A percentile compares a stretch with the other conserved stretches of the same genome.
Conservation (phyloP, 2,888 invertebrate species). For the Uropetala carovei region DNA sequence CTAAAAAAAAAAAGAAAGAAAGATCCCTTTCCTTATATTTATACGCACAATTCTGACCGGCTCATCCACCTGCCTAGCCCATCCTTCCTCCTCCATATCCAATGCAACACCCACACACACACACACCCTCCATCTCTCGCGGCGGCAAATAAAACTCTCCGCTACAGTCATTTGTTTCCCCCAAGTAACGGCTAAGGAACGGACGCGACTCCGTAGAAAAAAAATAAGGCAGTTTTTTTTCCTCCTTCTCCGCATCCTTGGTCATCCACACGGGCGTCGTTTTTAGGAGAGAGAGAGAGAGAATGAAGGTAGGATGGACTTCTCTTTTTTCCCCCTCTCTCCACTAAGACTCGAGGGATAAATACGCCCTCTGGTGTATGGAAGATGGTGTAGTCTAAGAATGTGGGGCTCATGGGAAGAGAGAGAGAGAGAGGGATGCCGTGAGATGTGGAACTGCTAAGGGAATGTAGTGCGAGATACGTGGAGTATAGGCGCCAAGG, state of each 20-base stretch:
- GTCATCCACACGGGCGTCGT: constrained; percentile 22
- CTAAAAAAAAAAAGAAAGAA: neutral
- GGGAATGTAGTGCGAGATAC: constrained; percentile 42
- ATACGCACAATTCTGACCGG: neutral
- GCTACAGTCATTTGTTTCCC: constrained; percentile 44
- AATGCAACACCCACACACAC: neutral
- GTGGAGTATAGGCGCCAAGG: constrained; percentile 49
- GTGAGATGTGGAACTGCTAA: constrained; percentile 12
- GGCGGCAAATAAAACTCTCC: constrained; percentile 30
- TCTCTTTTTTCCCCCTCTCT: too few relatives aligned
- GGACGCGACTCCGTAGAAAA: neutral
- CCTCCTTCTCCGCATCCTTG: neutral
- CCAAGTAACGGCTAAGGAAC: constrained; percentile 29
- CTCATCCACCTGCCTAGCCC: neutral
- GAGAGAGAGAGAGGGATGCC: neutral
- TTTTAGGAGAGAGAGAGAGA: neutral
- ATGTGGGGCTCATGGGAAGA: neutral
- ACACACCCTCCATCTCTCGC: neutral
- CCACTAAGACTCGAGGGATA: neutral
- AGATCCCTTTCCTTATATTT: neutral
- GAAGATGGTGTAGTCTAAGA: neutral
- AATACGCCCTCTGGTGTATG: constrained; percentile 7
- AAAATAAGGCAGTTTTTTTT: neutral
- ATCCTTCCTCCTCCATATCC: too few relatives aligned
- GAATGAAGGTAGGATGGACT: neutral